Evolutionary conservation across 2,888 invertebrate species (phyloP), one percentile per base, ranked within the genome.

Genomic region (Xylota segnis): DNA sequence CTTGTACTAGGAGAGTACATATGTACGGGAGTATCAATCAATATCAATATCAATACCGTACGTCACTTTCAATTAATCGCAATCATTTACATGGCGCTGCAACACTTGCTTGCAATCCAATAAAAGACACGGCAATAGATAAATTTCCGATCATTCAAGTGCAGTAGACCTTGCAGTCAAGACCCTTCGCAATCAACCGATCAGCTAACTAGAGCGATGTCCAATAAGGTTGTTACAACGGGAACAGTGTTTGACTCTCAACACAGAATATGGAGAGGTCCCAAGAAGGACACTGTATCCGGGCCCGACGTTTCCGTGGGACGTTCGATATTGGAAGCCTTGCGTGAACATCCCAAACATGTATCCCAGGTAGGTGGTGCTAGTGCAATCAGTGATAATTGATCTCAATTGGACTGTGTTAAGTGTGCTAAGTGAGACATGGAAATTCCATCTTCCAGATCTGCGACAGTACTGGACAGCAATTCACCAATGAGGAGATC

Each of bases 401-500:
- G 52, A 43, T n/a, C 5, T 56, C 29, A 56, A 61, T 65, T 63
- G 34, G 1, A 47, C 45, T 16, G 37, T 71, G 27, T n/a, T n/a
- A n/a, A 59, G 27, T 61, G 14, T n/a, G 2, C 29, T 1, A n/a
- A 56, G 16, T 14, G 47, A 12, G n/a, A 0, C 4, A 56, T 16
- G 32, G 3, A 16, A 23, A 9, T 18, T 23, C 9, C 23, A 10
- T n/a, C 32, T 56, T 37, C 0, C 14, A 92, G 92, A 90, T 91
- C 32, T 91, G 90, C 7, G 91, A 90, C 56, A 89, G 90, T 9
- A 91, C 90, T 61, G 91, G 90, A 40, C 90, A 89, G 0, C 88
- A 89, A 0, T 58, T 91, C 7, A 91, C 90, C 7, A 90, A 90
- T 86, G 88, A 89, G 29, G 90, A 92, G 50, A 90, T 91, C 32